phyloP scores from a whole-genome alignment of 2,888 invertebrate genomes.

The Priocnemis perturbator region DNA sequence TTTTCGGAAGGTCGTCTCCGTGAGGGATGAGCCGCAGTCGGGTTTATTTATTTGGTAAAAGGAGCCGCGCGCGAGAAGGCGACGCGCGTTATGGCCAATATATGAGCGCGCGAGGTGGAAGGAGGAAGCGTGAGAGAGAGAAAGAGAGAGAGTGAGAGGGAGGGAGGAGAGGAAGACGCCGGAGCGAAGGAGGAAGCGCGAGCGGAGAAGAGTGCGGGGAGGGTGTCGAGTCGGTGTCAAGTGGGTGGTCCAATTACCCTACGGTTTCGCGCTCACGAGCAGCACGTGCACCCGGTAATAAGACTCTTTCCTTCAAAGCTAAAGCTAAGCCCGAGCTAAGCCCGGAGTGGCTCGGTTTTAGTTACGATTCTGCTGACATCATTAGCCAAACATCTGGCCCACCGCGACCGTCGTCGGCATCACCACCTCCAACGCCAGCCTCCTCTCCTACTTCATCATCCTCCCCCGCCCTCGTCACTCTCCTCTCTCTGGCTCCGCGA shows the following conservation, averaged over 20 bases:
- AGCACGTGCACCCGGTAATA: conserved; percentile 73
- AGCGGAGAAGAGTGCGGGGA: conserved; percentile 18
- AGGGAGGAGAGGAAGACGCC: background rate
- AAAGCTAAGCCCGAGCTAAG: conserved; percentile 57
- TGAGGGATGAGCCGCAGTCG: conserved; percentile 12
- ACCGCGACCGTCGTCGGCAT: conserved; percentile 51
- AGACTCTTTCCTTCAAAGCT: conserved; percentile 68
- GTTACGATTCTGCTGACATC: conserved; percentile 75
- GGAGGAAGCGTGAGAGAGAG: conserved; percentile 34
- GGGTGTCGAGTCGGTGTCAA: conserved; percentile 47
- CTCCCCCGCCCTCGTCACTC: conserved; percentile 18
- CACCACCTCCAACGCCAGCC: conserved; percentile 14
- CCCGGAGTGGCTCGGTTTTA: conserved; percentile 65
- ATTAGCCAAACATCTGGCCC: conserved; percentile 75
- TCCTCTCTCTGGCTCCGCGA: conserved; percentile 9
- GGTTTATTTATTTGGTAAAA: conserved; percentile 56
- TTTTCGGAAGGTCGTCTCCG: conserved; percentile 28
- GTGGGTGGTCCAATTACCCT: conserved; percentile 75
- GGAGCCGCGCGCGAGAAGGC: conserved; percentile 45
- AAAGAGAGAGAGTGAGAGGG: background rate
- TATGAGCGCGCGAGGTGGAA: conserved; percentile 13
- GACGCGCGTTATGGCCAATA: conserved; percentile 15
- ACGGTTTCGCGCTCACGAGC: conserved; percentile 68
- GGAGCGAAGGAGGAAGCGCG: conserved; percentile 17
- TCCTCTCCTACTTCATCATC: conserved; percentile 14